phyloP scores from a whole-genome alignment of 2,113 vertebrate species.

The Mixornis gularis region DNA sequence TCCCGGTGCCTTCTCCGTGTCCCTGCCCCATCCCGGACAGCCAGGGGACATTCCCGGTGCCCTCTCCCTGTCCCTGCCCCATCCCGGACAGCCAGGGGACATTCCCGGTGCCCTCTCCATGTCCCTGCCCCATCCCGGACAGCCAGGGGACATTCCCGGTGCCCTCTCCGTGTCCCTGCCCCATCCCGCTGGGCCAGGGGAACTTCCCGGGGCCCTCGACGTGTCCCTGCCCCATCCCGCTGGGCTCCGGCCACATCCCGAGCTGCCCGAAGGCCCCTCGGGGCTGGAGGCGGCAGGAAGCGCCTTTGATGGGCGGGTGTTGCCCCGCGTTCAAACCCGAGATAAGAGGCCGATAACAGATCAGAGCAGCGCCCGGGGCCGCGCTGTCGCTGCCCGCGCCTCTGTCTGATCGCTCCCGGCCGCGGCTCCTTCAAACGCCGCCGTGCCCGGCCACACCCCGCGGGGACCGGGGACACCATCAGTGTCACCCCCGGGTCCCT shows the following conservation, averaged over 20 bases:
- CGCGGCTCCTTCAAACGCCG: slow-evolving; percentile 42
- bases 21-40: too few relatives aligned
- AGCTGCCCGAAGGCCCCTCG: fast-evolving
- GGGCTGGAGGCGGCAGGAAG: background rate
- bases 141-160: too few relatives aligned
- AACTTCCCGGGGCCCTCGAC: background rate
- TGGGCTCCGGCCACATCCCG: background rate
- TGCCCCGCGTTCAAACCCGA: background rate
- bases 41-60: too few relatives aligned
- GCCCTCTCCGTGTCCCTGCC: too few relatives aligned
- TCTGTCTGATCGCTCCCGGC: slow-evolving; percentile 1
- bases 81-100: too few relatives aligned
- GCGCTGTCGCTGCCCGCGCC: background rate
- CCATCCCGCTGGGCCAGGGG: too few relatives aligned
- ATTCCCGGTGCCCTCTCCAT: too few relatives aligned
- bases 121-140: too few relatives aligned
- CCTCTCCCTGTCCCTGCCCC: too few relatives aligned
- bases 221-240: fast-evolving
- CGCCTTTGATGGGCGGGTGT: slow-evolving; percentile 34
- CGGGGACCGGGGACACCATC: too few relatives aligned
- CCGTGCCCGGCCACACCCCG: too few relatives aligned
- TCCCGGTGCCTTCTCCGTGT: too few relatives aligned
- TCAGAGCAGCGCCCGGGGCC: background rate
- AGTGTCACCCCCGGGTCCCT: fast-evolving
- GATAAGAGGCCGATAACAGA: slow-evolving; percentile 61